Evolutionary conservation across 2,797 vertebrate genomes (phyloP).

Genomic region (Neosilurus hyrtlii): DNA sequence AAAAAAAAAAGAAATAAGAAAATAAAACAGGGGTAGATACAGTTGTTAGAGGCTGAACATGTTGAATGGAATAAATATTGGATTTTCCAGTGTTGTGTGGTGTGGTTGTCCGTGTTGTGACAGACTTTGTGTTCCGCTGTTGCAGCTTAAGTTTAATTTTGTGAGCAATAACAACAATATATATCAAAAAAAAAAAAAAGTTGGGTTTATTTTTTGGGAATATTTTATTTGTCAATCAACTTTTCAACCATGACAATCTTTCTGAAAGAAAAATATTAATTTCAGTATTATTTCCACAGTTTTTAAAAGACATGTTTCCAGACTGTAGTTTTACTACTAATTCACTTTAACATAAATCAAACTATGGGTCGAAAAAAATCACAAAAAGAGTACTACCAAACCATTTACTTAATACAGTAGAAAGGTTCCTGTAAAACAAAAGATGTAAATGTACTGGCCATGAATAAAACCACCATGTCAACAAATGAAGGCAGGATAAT

Average conservation of each 20-base stretch:
- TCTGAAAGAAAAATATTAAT: not conserved
- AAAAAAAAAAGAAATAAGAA: no score
- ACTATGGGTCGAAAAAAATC: not conserved
- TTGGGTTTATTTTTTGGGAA: not conserved
- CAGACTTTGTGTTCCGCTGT: no score
- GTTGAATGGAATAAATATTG: no score
- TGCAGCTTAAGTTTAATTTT: no score
- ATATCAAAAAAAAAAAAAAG: not conserved
- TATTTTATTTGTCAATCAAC: not conserved
- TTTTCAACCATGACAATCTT: not conserved
- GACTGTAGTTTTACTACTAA: not conserved
- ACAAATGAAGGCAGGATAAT: not conserved
- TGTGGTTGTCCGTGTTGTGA: no score
- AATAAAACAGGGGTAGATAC: no score
- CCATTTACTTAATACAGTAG: not conserved
- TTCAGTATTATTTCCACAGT: slow-evolving; percentile 1
- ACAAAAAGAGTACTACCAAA: not conserved
- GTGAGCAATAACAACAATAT: no score
- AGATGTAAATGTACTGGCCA: not conserved
- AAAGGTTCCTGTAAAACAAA: not conserved
- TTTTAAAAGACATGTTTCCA: not conserved
- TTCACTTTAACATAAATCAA: slow-evolving; percentile 4
- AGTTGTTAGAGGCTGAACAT: no score
- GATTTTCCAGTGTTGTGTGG: no score
- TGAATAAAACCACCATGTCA: not conserved